Evolutionary conservation across 2,113 vertebrate genomes (phyloP).

Genomic region (Platysternon megacephalum): DNA sequence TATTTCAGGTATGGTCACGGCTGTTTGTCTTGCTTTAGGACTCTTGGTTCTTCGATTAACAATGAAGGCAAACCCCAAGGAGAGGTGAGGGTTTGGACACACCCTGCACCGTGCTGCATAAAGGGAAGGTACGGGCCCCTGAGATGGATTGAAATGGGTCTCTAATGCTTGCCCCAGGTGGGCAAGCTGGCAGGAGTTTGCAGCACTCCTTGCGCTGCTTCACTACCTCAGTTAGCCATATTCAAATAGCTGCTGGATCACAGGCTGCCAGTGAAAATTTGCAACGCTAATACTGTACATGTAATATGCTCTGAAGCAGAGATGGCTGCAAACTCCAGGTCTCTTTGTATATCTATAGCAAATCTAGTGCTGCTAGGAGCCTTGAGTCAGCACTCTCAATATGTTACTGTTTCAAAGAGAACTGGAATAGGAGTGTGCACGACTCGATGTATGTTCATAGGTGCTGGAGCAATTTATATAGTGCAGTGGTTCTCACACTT

Average conservation of each 20-base stretch:
- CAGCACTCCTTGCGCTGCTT: background rate
- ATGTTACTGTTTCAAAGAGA: background rate
- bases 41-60: background rate
- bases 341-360: background rate
- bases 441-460: background rate
- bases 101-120: fast-evolving
- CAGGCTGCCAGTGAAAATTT: background rate
- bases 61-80: background rate
- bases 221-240: background rate
- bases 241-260: fast-evolving
- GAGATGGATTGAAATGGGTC: fast-evolving
- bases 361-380: background rate
- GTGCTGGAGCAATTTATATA: too few relatives aligned
- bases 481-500: too few relatives aligned
- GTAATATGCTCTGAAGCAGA: background rate
- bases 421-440: background rate
- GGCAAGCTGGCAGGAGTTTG: fast-evolving
- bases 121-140: background rate
- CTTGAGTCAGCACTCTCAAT: background rate
- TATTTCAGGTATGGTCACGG: background rate
- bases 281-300: fast-evolving
- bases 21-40: background rate
- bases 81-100: fast-evolving
- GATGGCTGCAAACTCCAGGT: fast-evolving
- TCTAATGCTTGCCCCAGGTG: background rate